These are phyloP conservation scores for Xylocopa sonorina DNA, from an alignment of 1,140 invertebrate species.

Conservation along the genomic window DNA sequence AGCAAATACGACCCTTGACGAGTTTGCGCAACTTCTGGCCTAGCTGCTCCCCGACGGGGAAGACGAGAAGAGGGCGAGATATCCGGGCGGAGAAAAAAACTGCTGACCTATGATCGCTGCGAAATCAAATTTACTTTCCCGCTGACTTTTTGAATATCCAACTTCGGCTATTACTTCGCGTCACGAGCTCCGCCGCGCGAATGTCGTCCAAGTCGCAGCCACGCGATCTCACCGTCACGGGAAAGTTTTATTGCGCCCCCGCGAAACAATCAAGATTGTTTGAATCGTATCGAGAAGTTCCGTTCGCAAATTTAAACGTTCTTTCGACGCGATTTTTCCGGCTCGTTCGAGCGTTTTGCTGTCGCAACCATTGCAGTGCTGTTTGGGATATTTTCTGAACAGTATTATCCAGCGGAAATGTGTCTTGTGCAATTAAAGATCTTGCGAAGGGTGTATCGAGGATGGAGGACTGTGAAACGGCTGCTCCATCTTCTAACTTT, in stretches of 20 bases:
- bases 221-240: not conserved
- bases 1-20: conserved; percentile 69
- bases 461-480: too few relatives aligned
- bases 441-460: too few relatives aligned
- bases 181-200: conserved; percentile 3
- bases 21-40: conserved; percentile 71
- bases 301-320: conserved; percentile 11
- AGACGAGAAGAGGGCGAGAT: conserved; percentile 7
- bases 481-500: too few relatives aligned
- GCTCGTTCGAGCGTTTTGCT: not conserved
- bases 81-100: conserved; percentile 51
- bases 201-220: not conserved
- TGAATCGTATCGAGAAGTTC: conserved; percentile 18
- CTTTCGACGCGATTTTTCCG: not conserved
- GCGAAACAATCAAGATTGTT: conserved; percentile 28
- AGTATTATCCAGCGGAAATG: too few relatives aligned
- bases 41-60: conserved; percentile 52
- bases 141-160: conserved; percentile 55
- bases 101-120: conserved; percentile 56
- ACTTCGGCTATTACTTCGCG: conserved; percentile 12
- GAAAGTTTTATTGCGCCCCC: conserved; percentile 40
- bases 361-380: not conserved
- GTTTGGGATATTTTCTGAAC: too few relatives aligned
- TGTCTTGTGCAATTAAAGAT: too few relatives aligned
- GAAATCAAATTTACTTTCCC: conserved; percentile 58